These are phyloP conservation scores for Caenorhabditis sp. DNA, from an alignment of 2,888 invertebrate genomes.

Conservation along the genomic window DNA sequence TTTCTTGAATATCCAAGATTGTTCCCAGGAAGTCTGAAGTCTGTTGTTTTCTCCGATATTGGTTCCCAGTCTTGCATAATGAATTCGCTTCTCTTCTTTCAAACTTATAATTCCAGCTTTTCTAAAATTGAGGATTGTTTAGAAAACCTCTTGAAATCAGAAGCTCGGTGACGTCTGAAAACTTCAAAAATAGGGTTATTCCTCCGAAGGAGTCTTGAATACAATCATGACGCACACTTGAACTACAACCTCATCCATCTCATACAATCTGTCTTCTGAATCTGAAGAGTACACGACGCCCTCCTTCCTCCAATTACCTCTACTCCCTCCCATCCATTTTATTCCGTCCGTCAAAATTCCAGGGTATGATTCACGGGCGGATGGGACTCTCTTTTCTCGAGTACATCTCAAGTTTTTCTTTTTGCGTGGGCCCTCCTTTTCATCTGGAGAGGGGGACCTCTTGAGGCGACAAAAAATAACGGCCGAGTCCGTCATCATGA, in stretches of 20 bases:
- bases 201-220: not conserved
- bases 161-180: conserved; percentile 1
- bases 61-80: conserved; percentile 3
- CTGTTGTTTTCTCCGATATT: too few relatives aligned
- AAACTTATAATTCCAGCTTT: not conserved
- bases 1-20: not conserved
- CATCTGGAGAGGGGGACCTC: conserved; percentile 7
- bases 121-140: not conserved
- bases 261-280: conserved; percentile 12
- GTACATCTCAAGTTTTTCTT: conserved; percentile 40
- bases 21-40: conserved; percentile 10
- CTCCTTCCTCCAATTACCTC: conserved; percentile 21
- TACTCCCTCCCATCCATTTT: not conserved
- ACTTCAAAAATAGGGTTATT: conserved; percentile 2
- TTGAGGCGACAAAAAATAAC: conserved; percentile 10
- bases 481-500: conserved; percentile 27
- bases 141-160: not conserved
- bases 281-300: not conserved
- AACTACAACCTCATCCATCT: conserved; percentile 30
- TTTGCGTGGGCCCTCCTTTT: conserved; percentile 29
- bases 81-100: not conserved
- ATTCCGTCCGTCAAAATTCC: conserved; percentile 29
- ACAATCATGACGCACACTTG: conserved; percentile 35
- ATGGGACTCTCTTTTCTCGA: conserved; percentile 3
- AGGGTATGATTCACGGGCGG: conserved; percentile 31